Base-by-base conservation (phyloP, 2,797 vertebrate species). In the Ispidina lecontei region DNA sequence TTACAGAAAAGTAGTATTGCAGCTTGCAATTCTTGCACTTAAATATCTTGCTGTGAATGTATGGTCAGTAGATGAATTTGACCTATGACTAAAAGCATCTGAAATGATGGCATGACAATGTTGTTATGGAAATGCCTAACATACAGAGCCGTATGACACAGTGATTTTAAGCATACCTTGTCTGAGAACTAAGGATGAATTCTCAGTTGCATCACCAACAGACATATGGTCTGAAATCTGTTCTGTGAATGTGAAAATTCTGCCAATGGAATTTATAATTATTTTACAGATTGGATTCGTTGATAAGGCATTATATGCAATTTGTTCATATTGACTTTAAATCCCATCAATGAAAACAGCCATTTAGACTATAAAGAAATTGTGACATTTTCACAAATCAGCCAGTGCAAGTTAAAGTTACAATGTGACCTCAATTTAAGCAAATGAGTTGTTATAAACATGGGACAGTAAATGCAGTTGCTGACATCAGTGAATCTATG, bases 161-260 rank as follows among this genome's bases (percentile, higher is more conserved):
- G 60, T 90, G 82, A 63, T 93, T 96, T 94, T 68, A 87, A 89
- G 73, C 72, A 77, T 68, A 91, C 64, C 68, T 93, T 90, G 69
- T 90, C 94, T 90, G 81, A 91, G 91, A 89, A 76, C 41, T 79
- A 58, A 59, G 44, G 64, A 82, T 74, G 56, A 89, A 93, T 90
- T 87, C 68, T 90, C 81, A 87, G 84, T 94, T 94, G 84, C 91
- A 95, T 95, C 94, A 95, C 70, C 84, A 95, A 89, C 86, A 95
- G 93, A 87, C 95, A 96, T 96, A 96, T 93, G 95, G 95, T 94
- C 89, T 84, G 77, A 95, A 96, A 95, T 95, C 92, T 95, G 95
- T 90, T 93, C 95, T 79, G 93, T 89, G 89, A 95, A 90, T 68
- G 43, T 68, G 75, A 95, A 89, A 90, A 71, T 90, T 91, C 89